phyloP scores from a whole-genome alignment of 2,113 vertebrate genomes.

The Myrmecophaga tridactyla region DNA sequence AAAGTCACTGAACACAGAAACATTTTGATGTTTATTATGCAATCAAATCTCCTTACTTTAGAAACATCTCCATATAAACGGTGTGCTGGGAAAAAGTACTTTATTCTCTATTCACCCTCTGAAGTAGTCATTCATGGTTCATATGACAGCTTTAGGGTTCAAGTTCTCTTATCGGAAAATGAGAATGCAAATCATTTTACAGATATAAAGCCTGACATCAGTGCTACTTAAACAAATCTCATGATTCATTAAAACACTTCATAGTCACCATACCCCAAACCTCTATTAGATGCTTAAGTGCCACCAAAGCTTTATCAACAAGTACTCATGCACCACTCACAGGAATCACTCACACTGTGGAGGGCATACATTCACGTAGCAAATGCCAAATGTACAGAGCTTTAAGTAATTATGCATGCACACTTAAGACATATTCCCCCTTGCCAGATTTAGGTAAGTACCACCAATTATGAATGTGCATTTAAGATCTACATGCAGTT shows the following conservation, averaged over 20 bases:
- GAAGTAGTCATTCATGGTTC: conserved; percentile 70
- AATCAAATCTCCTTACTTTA: conserved; percentile 1
- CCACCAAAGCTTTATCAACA: conserved; percentile 47
- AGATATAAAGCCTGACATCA: conserved; percentile 54
- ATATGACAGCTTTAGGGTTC: conserved; percentile 65
- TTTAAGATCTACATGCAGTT: conserved; percentile 37
- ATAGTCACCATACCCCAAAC: conserved; percentile 47
- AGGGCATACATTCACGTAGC: neutral
- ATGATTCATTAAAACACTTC: conserved; percentile 74
- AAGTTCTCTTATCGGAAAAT: conserved; percentile 73
- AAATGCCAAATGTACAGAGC: conserved; percentile 43
- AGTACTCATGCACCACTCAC: conserved; percentile 27
- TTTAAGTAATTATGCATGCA: conserved; percentile 44
- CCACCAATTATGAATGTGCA: conserved; percentile 41
- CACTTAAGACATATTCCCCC: conserved; percentile 33
- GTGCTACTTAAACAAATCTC: conserved; percentile 57
- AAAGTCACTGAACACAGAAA: neutral
- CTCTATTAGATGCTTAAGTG: conserved; percentile 66
- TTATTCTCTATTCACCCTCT: conserved; percentile 48
- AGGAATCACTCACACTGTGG: neutral
- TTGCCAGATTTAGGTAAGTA: conserved; percentile 34
- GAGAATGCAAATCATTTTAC: conserved; percentile 65
- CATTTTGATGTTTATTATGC: neutral
- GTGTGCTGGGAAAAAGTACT: conserved; percentile 45
- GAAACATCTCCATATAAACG: conserved; percentile 53